Evolutionary conservation across 2,888 invertebrate genomes (phyloP), one percentile per base, ranked within the genome.

Genomic region (Conistra vaccinii): DNA sequence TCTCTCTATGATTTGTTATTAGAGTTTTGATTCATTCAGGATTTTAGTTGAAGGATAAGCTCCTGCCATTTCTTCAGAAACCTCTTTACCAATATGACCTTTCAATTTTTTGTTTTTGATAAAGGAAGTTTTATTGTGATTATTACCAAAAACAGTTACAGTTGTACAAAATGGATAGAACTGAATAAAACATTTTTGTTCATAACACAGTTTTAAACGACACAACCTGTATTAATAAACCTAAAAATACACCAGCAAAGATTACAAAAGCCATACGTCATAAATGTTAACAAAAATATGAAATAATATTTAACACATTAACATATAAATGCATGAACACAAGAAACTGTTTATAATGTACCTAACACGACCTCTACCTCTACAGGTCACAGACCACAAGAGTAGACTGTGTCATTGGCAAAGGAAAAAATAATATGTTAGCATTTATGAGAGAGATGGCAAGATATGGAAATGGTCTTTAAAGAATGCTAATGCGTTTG

Each of bases 391-490:
- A 66, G 32, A 76, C 42, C 68, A 62, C 53, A 76, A 55, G 48
- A 48, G 53, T 42, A 68, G 32, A 67, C 26, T 35, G 61, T 85
- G 73, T 68, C 72, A 77, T 70, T 77, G 63, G n/a, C 20, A 45
- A 20, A 61, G 20, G 1, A 35, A 81, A 55, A 73, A 71, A 69
- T 5, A 29, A 68, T n/a, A 45, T 39, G 42, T n/a, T 35, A 14
- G 26, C 26, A 57, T 68, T 60, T 58, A 78, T 84, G 85, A 85
- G 83, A 87, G 88, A 86, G 85, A 84, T 87, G 20, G 66, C 39
- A 55, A 42, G 71, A 82, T 85, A 85, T 75, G 68, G 12, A 60
- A 48, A 75, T 63, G 66, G 32, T 70, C 3, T 68, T 60, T 67
- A 32, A 53, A 29, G 32, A 70, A 77, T 73, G 69, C 58, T 81